A percentile compares a stretch with the other conserved stretches of the same genome.
These are phyloP conservation scores for Bombyx mandarina DNA, from an alignment of 1,140 invertebrate genomes.

Conservation along the genomic window DNA sequence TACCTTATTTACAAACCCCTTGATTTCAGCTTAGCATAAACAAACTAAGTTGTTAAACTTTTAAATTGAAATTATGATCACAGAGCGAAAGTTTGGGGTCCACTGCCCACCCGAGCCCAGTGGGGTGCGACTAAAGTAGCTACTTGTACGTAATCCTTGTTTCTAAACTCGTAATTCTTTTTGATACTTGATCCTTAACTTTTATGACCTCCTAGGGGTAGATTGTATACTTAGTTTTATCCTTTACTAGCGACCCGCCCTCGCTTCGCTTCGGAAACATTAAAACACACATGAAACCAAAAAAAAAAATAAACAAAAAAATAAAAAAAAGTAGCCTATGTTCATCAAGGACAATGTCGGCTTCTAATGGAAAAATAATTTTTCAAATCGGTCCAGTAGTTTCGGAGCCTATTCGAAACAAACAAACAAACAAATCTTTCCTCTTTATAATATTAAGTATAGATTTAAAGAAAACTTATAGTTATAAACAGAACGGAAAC, in stretches of 20 bases:
- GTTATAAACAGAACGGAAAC: not conserved
- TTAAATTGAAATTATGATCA: constrained; percentile 47
- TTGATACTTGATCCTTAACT: constrained; percentile 9
- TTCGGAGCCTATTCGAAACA: too few relatives aligned
- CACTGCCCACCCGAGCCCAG: constrained; percentile 10
- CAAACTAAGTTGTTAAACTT: constrained; percentile 30
- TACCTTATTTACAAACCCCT: constrained; percentile 9
- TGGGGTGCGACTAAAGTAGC: constrained; percentile 5
- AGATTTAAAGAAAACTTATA: not conserved
- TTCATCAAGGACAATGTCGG: too few relatives aligned
- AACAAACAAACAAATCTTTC: too few relatives aligned
- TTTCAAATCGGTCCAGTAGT: too few relatives aligned
- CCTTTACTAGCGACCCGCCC: too few relatives aligned
- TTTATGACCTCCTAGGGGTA: constrained; percentile 1
- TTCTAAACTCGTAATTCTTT: constrained; percentile 11
- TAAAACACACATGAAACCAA: too few relatives aligned
- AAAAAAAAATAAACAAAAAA: too few relatives aligned
- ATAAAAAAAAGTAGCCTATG: too few relatives aligned
- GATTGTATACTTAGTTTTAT: not conserved
- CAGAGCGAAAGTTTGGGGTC: constrained; percentile 20
- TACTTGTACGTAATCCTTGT: constrained; percentile 10
- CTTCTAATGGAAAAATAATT: too few relatives aligned
- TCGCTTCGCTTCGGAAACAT: too few relatives aligned
- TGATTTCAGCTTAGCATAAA: constrained; percentile 23
- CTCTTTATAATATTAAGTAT: too few relatives aligned